These are phyloP conservation scores for Tamias sibiricus DNA, from an alignment of 2,113 vertebrate genomes.

Conservation along the genomic window DNA sequence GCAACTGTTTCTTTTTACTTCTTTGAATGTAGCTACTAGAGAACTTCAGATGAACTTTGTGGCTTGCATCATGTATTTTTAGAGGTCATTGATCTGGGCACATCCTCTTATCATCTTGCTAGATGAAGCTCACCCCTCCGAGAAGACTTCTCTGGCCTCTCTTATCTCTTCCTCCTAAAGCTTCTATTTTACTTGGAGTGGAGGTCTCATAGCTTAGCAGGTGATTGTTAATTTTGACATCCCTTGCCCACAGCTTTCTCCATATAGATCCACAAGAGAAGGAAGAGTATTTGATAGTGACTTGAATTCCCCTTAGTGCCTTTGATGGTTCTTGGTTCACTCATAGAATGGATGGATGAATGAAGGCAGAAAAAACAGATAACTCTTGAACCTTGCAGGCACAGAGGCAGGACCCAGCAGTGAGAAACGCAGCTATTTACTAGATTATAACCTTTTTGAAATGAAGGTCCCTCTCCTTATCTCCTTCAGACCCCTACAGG, in stretches of 20 bases:
- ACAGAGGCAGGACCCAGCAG: neutral
- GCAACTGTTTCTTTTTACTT: neutral
- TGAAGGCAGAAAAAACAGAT: neutral
- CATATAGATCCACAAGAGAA: neutral
- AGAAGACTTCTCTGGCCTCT: neutral
- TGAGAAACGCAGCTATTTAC: neutral
- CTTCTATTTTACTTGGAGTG: neutral
- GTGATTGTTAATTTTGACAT: neutral
- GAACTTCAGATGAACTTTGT: neutral
- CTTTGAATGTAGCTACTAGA: neutral
- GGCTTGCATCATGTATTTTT: neutral
- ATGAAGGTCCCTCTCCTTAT: neutral
- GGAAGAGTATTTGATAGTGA: neutral
- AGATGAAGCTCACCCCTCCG: neutral
- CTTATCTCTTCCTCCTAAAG: neutral
- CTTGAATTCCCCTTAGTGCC: neutral
- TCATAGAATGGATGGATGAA: neutral
- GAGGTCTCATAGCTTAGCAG: neutral
- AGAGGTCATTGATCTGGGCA: neutral
- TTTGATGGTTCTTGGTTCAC: neutral
- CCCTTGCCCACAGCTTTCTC: neutral
- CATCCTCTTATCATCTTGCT: neutral
- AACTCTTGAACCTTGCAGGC: neutral
- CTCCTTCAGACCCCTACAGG: neutral
- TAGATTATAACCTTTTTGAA: slow-evolving; percentile 23